Base-by-base conservation (phyloP, 2,888 invertebrate genomes). In the Athalia circularis region DNA sequence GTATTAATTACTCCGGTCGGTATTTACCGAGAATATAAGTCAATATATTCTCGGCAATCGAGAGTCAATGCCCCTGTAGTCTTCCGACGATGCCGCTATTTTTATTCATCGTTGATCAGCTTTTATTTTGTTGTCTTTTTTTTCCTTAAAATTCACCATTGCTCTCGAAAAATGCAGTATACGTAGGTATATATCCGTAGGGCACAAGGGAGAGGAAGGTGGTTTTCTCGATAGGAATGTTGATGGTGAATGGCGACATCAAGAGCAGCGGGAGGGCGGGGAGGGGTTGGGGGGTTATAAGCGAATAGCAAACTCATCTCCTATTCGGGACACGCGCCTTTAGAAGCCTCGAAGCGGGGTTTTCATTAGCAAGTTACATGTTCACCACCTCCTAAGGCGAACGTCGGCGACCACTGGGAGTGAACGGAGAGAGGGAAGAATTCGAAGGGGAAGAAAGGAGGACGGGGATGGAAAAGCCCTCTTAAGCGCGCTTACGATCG, bases 311-410 rank as follows among this genome's bases (percentile, higher is more conserved):
- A 54, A 52, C 68, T 72, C 77, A 78, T 78, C 72, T 52, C 61
- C 62, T 78, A 78, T 78, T 72, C 72, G 68, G 62, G 15, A 45
- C 77, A 70, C 72, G 62, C 70, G 61, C 48, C 13, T 62, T 59
- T 64, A 72, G 62, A 52, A 61, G 67, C 48, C 52, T 50, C 29
- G 47, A n/a, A 54, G 77, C 62, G 72, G 77, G 62, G 70, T 72
- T 78, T 72, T 78, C 77, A 78, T 78, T 78, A 78, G 77, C 68
- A 78, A 72, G 72, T 78, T 78, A 78, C 77, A 78, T 50, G 70
- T 70, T 59, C 77, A 52, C 48, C 13, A 45, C 77, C 68, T 52
- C 29, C 68, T 11, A 68, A 52, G 68, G 77, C 57, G 67, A 50
- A 67, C 65, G 65, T 64, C 65, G 13, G 65, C 65, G 65, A 47